Percentiles rank a stretch among this genome's conserved stretches.
These are phyloP conservation scores for Microcebus murinus DNA, from an alignment of 2,113 vertebrate genomes.

Conservation along the genomic window DNA sequence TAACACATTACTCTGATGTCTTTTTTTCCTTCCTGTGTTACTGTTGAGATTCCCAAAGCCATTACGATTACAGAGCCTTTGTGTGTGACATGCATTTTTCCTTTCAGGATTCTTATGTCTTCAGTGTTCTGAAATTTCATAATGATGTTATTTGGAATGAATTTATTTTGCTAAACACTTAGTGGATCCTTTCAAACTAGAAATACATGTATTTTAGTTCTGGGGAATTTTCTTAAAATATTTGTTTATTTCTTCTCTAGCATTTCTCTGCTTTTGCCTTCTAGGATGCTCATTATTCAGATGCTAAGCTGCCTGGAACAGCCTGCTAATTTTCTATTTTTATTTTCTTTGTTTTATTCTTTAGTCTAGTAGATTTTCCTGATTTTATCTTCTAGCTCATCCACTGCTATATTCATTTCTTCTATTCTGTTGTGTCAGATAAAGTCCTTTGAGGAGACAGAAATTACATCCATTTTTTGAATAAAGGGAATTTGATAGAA, in stretches of 20 bases:
- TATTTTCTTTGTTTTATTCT: neutral
- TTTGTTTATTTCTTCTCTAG: neutral
- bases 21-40: neutral
- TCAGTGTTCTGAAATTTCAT: neutral
- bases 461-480: neutral
- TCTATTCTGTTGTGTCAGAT: neutral
- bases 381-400: neutral
- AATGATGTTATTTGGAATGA: neutral
- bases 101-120: neutral
- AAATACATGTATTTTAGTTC: constrained; percentile 9
- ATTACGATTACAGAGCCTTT: neutral
- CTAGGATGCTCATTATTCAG: constrained; percentile 5
- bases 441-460: neutral
- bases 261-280: neutral
- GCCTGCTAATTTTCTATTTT: neutral
- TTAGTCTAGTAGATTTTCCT: neutral
- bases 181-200: neutral
- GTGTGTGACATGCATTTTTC: neutral
- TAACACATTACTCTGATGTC: neutral
- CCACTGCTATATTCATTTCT: neutral
- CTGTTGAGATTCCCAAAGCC: neutral
- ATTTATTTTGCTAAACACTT: neutral
- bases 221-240: neutral
- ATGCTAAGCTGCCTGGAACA: neutral
- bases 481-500: neutral